Base-by-base conservation (phyloP, 2,113 vertebrate species). In the Callipepla californica region DNA sequence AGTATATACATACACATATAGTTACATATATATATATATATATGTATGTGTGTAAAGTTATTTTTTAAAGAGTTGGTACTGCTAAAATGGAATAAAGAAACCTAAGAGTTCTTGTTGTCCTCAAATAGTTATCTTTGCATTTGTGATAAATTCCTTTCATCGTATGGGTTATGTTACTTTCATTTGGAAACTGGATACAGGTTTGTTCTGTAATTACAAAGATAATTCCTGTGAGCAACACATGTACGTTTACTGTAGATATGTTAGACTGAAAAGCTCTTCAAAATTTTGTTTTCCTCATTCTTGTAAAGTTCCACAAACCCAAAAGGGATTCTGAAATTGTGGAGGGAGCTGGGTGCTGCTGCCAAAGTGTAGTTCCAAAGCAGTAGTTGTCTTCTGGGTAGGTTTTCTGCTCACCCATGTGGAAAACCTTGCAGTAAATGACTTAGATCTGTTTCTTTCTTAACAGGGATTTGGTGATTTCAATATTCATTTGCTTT, bases 401-500 rank as follows among this genome's bases (percentile, higher is more conserved):
- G 59, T 65, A 89, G 32, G 19, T 72, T 93, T 91, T 93, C 47
- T 79, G 13, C 80, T 89, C 51, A 87, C 36, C 34, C 34, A 63
- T 3, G 18, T 70, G 70, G 51, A 90, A 80, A 78, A 38, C 53
- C 30, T 93, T 66, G n/a, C 44, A 72, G 40, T 83, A 38, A 80
- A 38, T 4, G 68, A 40, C 77, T 87, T 63, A 70, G 30, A 72
- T 34, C 75, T 79, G 23, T 85, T 95, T 90, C 32, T 91, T 0
- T 75, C 72, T 42, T 86, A 91, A 6, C 84, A 59, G 38, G 45
- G 45, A 84, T 90, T 84, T 74, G 70, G 2, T 90, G 79, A 48
- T 21, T 86, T 91, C 34, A 82, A n/a, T 88, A 74, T 84, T 93
- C 72, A 88, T 93, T 91, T 85, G 4, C 13, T 74, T 84, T 92